A percentile compares a stretch with the other conserved stretches of the same genome.
These are phyloP conservation scores for Pheosia gnoma DNA, from an alignment of 2,888 invertebrate species.

Conservation along the genomic window DNA sequence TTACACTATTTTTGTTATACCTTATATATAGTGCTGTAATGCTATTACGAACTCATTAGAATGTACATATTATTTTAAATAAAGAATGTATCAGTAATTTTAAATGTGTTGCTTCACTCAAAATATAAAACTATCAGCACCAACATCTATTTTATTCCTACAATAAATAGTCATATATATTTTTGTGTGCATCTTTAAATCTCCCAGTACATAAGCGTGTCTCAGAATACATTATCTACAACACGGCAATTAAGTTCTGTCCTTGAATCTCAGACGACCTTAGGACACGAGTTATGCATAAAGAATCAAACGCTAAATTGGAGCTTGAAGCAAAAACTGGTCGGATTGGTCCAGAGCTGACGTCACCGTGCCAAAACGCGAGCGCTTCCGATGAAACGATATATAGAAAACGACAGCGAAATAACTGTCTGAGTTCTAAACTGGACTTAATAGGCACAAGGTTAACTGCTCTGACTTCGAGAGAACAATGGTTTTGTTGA, in stretches of 20 bases:
- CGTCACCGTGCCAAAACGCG: slow-evolving; percentile 67
- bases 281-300: slow-evolving; percentile 80
- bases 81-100: too few relatives aligned
- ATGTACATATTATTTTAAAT: too few relatives aligned
- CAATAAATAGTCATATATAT: too few relatives aligned
- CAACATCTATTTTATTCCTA: too few relatives aligned
- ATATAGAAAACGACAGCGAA: slow-evolving; percentile 59
- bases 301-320: slow-evolving; percentile 80
- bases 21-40: too few relatives aligned
- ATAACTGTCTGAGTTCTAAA: slow-evolving; percentile 54
- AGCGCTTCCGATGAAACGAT: slow-evolving; percentile 59
- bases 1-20: too few relatives aligned
- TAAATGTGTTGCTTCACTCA: too few relatives aligned
- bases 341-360: slow-evolving; percentile 64
- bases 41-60: too few relatives aligned
- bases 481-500: slow-evolving; percentile 6
- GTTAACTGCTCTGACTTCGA: slow-evolving; percentile 26
- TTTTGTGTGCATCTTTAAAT: neutral
- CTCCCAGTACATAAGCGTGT: neutral
- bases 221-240: slow-evolving; percentile 18
- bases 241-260: slow-evolving; percentile 63
- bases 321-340: slow-evolving; percentile 73
- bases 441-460: slow-evolving; percentile 46
- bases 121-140: too few relatives aligned
- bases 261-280: slow-evolving; percentile 79